Evolutionary conservation across 2,113 vertebrate genomes (phyloP), one percentile per base, ranked within the genome.

Genomic region (Dolichotis patagonum): DNA sequence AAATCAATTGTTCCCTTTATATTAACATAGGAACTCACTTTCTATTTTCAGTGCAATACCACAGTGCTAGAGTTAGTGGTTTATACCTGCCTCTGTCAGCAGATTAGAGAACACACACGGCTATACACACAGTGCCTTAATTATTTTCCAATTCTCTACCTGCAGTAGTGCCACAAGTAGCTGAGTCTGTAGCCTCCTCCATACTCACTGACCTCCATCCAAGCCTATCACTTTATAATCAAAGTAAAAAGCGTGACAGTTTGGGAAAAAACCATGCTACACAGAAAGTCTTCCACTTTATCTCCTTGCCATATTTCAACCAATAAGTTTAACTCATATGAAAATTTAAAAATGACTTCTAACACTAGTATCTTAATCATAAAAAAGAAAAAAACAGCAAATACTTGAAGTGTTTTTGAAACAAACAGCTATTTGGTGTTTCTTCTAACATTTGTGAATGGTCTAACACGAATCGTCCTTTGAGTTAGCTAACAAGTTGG

Each of bases 351-450:
- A 95, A 35, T 85, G 35, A 78, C 10, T 56, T 73, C 30, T 73
- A 54, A 94, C 54, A 35, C 28, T 73, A 52, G 16, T 60, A 12
- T 10, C 38, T 93, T 89, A 13, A 30, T 73, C 35, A 49, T 52
- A 26, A 94, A 77, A 88, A 91, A 94, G 65, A 88, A 89, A 84
- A 46, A 41, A 41, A 86, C 1, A 69, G 22, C 52, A 52, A 90
- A 84, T 0, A 82, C n/a, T 32, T 82, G 6, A 90, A 56, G 58
- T 82, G 35, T 81, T 35, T 81, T 58, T 77, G 22, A 82, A 87
- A 63, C 7, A 71, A 85, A 95, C 88, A 49, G 4, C 16, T 65
- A 69, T 56, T 60, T 8, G 16, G 3, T 56, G n/a, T 80, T 28
- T 85, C 56, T 90, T 82, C 67, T 43, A 91, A 73, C 65, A 84